A percentile compares a stretch with the other conserved stretches of the same genome.
Conservation (phyloP, 2,797 vertebrate species). For the Perodicticus potto region DNA sequence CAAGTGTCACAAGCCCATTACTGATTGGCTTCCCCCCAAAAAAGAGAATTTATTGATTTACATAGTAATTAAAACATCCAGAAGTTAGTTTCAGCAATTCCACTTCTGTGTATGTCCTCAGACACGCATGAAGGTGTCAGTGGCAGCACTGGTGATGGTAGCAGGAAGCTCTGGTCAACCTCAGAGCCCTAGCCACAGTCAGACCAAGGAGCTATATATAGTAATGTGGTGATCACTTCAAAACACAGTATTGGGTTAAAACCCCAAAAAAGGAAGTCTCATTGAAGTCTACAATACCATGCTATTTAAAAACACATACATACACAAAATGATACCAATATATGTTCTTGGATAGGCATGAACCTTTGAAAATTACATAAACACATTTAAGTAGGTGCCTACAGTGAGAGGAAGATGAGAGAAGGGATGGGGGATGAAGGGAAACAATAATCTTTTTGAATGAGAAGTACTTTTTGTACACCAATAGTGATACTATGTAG, state of each 20-base stretch:
- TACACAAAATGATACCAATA: not conserved
- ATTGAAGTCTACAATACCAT: not conserved
- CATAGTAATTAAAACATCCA: constrained; percentile 19
- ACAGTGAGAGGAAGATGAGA: not conserved
- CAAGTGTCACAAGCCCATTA: not conserved
- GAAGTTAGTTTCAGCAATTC: constrained; percentile 33
- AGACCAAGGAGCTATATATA: not conserved
- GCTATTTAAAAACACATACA: not conserved
- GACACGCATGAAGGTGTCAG: not conserved
- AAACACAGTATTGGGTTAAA: not conserved
- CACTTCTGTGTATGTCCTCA: not conserved
- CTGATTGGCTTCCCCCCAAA: not conserved
- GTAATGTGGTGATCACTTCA: constrained; percentile 13
- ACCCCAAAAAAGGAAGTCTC: not conserved
- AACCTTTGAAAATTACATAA: constrained; percentile 3
- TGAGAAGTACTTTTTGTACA: not conserved
- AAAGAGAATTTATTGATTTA: not conserved
- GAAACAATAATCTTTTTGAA: constrained; percentile 4
- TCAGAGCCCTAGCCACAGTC: not conserved
- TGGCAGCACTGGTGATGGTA: not conserved
- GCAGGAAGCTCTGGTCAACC: not conserved
- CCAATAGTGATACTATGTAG: not conserved
- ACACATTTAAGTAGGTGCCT: not conserved
- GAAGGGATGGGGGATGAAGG: not conserved
- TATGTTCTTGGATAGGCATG: not conserved